These are phyloP conservation scores for Clivina fossor DNA, from an alignment of 2,888 invertebrate genomes.

Conservation along the genomic window DNA sequence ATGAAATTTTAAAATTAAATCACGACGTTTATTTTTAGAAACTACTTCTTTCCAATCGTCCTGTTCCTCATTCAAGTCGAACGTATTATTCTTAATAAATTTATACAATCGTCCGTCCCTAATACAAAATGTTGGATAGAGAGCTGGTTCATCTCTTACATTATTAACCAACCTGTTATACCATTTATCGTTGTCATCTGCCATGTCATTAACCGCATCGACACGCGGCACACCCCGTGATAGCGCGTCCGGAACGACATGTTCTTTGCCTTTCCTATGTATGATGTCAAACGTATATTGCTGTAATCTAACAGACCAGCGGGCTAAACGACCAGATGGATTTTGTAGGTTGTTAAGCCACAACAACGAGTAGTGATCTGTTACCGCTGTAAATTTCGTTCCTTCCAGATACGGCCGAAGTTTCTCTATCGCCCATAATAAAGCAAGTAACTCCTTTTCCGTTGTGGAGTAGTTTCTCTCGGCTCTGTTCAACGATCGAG, in stretches of 20 bases:
- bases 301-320: no score
- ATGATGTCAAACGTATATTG: slow-evolving; percentile 35
- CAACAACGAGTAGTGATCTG: no score
- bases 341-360: no score
- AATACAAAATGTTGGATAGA: background rate
- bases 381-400: no score
- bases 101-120: background rate
- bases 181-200: slow-evolving; percentile 12
- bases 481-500: no score
- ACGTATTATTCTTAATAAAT: background rate
- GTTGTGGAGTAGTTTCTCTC: no score
- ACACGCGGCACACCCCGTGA: slow-evolving; percentile 33
- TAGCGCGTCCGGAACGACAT: slow-evolving; percentile 40
- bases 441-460: no score
- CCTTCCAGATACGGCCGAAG: no score
- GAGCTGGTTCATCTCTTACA: slow-evolving; percentile 16
- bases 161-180: slow-evolving; percentile 27
- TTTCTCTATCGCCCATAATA: no score
- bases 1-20: slow-evolving; percentile 1
- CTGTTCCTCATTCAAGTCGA: slow-evolving; percentile 5
- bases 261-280: slow-evolving; percentile 37
- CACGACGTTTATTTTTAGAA: background rate
- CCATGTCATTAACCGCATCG: background rate
- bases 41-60: slow-evolving; percentile 6
- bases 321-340: no score